Percentiles rank a stretch among this genome's conserved stretches.
These are phyloP conservation scores for Bombus ignitus DNA, from an alignment of 1,140 invertebrate genomes.

Conservation along the genomic window DNA sequence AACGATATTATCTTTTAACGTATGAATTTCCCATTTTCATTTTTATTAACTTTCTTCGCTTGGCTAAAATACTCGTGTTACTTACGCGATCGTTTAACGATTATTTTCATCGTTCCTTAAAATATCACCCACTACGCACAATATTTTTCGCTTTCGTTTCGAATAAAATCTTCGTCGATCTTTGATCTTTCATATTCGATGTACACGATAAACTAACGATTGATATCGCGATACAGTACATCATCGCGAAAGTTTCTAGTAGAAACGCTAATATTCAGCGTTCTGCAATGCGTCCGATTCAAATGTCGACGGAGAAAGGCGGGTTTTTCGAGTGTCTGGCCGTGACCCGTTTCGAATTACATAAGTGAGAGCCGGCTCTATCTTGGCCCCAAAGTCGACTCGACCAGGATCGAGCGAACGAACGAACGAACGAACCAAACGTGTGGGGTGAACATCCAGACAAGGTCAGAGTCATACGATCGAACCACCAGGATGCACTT, in stretches of 20 bases:
- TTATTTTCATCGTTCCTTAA: not conserved
- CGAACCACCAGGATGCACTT: slow-evolving; percentile 60
- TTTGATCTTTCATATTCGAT: not conserved
- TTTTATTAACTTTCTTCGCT: too few species aligned
- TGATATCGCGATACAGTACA: not conserved
- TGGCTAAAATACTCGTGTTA: not conserved
- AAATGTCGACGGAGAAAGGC: slow-evolving; percentile 53
- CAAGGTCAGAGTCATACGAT: slow-evolving; percentile 66
- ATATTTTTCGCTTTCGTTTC: not conserved
- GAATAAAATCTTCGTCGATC: not conserved
- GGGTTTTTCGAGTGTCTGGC: slow-evolving; percentile 74
- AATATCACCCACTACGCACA: not conserved
- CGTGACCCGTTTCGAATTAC: slow-evolving; percentile 75
- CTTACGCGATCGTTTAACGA: not conserved
- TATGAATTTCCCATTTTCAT: too few species aligned
- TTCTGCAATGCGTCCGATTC: slow-evolving; percentile 51
- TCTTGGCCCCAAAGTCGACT: slow-evolving; percentile 46
- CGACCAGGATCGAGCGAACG: slow-evolving; percentile 31
- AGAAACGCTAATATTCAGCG: slow-evolving; percentile 14
- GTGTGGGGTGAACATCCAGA: slow-evolving; percentile 71
- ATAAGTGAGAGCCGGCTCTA: slow-evolving; percentile 62
- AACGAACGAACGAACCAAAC: slow-evolving; percentile 9
- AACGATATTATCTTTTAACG: too few species aligned
- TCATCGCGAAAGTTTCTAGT: slow-evolving; percentile 13
- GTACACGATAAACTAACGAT: not conserved